These are phyloP conservation scores for Rhynchopsitta pachyrhyncha DNA, from an alignment of 2,113 vertebrate genomes.

Conservation along the genomic window DNA sequence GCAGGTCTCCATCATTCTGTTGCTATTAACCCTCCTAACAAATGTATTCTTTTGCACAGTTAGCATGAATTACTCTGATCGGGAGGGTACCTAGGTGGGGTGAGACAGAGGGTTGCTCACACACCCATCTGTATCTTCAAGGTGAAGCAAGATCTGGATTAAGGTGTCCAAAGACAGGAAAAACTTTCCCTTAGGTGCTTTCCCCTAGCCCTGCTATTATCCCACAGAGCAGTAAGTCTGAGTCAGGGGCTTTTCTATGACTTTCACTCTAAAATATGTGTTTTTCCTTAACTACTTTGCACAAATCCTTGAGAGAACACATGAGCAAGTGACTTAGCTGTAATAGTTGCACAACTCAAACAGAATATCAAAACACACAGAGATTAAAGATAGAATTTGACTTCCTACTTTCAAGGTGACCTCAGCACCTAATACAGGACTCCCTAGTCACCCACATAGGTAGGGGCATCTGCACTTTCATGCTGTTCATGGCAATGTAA, in stretches of 20 bases:
- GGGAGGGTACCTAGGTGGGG: background rate
- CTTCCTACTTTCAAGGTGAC: slow-evolving; percentile 12
- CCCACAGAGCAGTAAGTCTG: background rate
- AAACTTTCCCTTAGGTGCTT: background rate
- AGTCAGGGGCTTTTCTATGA: background rate
- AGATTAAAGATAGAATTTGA: background rate
- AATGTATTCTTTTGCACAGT: background rate
- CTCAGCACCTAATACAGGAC: background rate
- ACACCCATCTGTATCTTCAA: background rate
- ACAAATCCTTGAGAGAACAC: background rate
- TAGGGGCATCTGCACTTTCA: background rate
- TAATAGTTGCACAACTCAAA: background rate
- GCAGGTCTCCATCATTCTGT: background rate
- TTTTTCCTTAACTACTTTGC: background rate
- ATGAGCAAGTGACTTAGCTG: background rate
- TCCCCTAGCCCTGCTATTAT: background rate
- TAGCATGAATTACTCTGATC: background rate
- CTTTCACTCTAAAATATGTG: background rate
- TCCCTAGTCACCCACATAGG: background rate
- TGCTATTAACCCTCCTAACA: background rate
- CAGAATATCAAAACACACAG: background rate
- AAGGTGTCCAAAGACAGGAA: background rate
- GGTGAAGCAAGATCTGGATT: background rate
- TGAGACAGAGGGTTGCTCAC: background rate
- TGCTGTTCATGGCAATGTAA: background rate